phyloP scores from a whole-genome alignment of 2,113 vertebrate species.

The Eira barbara region DNA sequence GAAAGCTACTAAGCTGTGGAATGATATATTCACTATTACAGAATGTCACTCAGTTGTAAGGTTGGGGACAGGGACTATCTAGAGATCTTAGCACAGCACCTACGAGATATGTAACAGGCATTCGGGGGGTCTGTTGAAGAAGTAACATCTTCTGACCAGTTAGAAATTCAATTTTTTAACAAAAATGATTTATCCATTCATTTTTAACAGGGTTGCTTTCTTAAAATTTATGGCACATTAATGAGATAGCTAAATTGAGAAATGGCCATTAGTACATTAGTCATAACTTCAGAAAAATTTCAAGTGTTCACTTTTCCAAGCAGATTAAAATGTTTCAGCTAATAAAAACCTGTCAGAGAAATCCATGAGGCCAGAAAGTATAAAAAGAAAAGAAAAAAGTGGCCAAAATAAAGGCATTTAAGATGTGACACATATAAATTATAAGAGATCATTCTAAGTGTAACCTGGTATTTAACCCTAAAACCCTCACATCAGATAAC shows the following conservation, averaged over 20 bases:
- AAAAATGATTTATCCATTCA: slow-evolving; percentile 25
- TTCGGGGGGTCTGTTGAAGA: neutral
- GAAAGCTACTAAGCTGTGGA: neutral
- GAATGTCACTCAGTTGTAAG: neutral
- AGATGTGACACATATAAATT: slow-evolving; percentile 8
- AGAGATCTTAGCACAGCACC: neutral
- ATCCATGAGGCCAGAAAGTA: neutral
- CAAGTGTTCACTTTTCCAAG: slow-evolving; percentile 41
- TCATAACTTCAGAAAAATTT: slow-evolving; percentile 51
- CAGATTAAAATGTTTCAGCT: slow-evolving; percentile 58
- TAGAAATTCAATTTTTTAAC: slow-evolving; percentile 26
- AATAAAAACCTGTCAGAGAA: slow-evolving; percentile 50
- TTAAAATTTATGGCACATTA: slow-evolving; percentile 46
- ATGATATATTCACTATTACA: neutral
- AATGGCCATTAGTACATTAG: slow-evolving; percentile 35
- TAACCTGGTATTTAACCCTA: neutral
- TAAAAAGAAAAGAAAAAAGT: slow-evolving; percentile 14
- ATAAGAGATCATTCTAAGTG: neutral
- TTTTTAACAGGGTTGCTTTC: slow-evolving; percentile 35
- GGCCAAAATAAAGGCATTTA: neutral
- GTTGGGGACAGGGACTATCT: neutral
- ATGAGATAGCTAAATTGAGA: slow-evolving; percentile 46
- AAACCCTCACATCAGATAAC: slow-evolving; percentile 31
- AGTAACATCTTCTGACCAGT: slow-evolving; percentile 9
- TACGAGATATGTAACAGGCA: neutral